A percentile compares a stretch with the other conserved stretches of the same genome.
phyloP scores from a whole-genome alignment of 2,113 vertebrate species.

The Aptenodytes forsteri region DNA sequence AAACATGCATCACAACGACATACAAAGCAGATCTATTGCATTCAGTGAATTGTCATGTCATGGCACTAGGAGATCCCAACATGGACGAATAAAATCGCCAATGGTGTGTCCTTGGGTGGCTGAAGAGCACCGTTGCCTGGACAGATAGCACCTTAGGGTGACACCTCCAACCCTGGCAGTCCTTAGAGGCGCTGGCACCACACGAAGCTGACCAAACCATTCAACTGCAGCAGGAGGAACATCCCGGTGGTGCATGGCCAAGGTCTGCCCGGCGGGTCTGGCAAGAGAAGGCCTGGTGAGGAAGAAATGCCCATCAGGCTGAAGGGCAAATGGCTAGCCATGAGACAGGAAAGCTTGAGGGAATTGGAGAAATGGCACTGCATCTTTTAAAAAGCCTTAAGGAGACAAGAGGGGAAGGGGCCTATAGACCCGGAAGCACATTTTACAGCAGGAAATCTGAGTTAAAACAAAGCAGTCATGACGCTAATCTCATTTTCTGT shows the following conservation, averaged over 20 bases:
- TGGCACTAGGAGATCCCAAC: not conserved
- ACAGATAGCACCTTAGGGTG: not conserved
- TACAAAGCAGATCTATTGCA: not conserved
- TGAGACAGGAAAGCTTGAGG: not conserved
- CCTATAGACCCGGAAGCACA: not conserved
- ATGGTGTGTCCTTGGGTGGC: not conserved
- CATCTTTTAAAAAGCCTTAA: not conserved
- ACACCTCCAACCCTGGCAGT: not conserved
- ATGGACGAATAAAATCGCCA: not conserved
- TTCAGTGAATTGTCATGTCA: not conserved
- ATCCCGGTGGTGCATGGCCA: too few relatives aligned
- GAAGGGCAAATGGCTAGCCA: not conserved
- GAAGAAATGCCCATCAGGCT: not conserved
- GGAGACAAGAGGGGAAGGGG: not conserved
- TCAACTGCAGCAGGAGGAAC: not conserved
- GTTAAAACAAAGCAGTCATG: not conserved
- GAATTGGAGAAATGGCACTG: not conserved
- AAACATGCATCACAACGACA: not conserved
- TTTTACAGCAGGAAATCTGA: not conserved
- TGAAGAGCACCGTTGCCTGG: not conserved
- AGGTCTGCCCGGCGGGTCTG: not conserved
- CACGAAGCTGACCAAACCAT: not conserved
- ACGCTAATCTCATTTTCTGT: not conserved
- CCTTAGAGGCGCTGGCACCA: accelerated
- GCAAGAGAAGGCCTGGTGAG: not conserved